phyloP scores from a whole-genome alignment of 2,113 vertebrate genomes.

The Gila orcuttii region DNA sequence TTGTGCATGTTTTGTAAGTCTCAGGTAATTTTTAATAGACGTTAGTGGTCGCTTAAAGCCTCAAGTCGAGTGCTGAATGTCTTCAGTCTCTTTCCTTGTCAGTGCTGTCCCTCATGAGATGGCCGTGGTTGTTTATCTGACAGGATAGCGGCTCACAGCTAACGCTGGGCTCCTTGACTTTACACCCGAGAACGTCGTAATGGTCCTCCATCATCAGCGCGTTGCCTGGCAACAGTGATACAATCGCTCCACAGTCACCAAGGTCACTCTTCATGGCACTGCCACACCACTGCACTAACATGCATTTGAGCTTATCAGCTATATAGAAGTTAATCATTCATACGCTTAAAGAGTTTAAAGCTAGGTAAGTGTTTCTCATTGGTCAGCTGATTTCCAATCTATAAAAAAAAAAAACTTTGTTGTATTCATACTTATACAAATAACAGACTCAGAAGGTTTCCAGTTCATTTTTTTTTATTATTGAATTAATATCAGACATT shows the following conservation, averaged over 20 bases:
- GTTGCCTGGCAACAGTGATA: conserved; percentile 19
- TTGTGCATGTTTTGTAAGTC: neutral
- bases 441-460: neutral
- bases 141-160: neutral
- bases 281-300: too few species aligned
- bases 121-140: neutral
- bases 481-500: neutral
- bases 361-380: neutral
- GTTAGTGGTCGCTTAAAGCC: neutral
- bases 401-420: neutral
- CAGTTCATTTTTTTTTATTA: neutral
- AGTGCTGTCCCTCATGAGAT: neutral
- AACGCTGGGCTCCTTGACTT: neutral
- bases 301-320: neutral
- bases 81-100: neutral
- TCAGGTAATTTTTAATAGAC: neutral
- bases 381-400: neutral
- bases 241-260: neutral
- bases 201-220: conserved; percentile 8
- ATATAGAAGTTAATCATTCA: neutral
- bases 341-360: neutral
- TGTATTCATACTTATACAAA: neutral
- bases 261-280: neutral
- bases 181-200: neutral
- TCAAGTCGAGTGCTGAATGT: neutral